Base-by-base conservation (phyloP, 2,113 vertebrate species). In the Rhea pennata region DNA sequence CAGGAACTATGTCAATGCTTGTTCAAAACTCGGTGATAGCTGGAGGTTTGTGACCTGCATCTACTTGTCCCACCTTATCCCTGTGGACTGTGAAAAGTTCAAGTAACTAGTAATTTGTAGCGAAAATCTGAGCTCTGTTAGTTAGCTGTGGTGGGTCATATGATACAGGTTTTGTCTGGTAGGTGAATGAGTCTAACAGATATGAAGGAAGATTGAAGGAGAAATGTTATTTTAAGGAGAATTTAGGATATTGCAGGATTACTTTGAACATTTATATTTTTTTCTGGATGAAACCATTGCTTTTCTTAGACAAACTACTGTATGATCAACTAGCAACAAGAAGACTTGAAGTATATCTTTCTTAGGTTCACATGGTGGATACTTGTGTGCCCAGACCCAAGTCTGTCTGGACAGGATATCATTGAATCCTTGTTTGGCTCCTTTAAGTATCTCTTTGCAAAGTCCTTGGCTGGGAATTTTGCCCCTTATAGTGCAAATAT, bases 341-440 rank as follows among this genome's bases (percentile, higher is more conserved):
- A 90, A 72, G 56, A 72, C 61, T 84, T 96, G 92, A 95, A 46
- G 6, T 90, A 48, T 80, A 86, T 93, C 93, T 93, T 92, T 90
- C 88, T 94, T 87, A 74, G 53, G 76, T 96, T 58, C 77, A 78
- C 73, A 88, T 91, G 84, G 90, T 86, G 79, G 69, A 44, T 90
- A 17, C 78, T 95, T 94, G 62, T 91, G 74, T 89, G 80, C 84
- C 85, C 40, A 40, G 26, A 77, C 84, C 85, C 40, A 40, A 23
- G 87, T 96, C 92, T 86, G 94, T 94, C 92, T 97, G 95, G 93
- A 92, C 88, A 89, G 91, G 84, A 40, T 75, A 93, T 95, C 94
- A 92, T 84, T 92, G 72, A 84, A 88, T 97, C 87, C 84, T 95
- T 97, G 78, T 97, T 91, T 81, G 73, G 48, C 44, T 95, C 65